Evolutionary conservation across 2,888 invertebrate genomes (phyloP), one percentile per base, ranked within the genome.

Genomic region (Drosophila gaucha): DNA sequence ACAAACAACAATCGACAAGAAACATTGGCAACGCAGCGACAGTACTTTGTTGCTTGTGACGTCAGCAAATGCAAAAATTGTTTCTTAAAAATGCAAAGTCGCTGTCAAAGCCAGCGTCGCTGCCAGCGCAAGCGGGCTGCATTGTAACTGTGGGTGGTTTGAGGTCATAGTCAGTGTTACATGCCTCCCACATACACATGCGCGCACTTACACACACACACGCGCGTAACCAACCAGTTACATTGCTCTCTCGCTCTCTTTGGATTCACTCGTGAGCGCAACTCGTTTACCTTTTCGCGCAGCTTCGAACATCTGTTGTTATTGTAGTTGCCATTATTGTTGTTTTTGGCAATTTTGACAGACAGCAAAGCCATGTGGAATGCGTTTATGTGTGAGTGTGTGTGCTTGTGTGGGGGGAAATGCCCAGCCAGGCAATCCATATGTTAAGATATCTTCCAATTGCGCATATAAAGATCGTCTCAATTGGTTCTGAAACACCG

Each of bases 251-350:
- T 39, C 54, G 60, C 63, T 57, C 67, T 62, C 46, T 75, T 80
- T 28, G 63, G 18, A 20, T 35, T 35, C 59, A 65, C 54, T 67
- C 62, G 67, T 54, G 74, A 82, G 80, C 69, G 54, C 76, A 83
- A 83, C 86, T 80, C 86, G 82, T 86, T 83, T 86, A 80, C 80
- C 84, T 86, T 85, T 82, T 77, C 71, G 69, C 72, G 73, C 65
- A 62, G 67, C 66, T 73, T 50, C 43, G 68, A 80, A 73, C 85
- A 84, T 82, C 85, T 85, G 85, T 83, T 85, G 74, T 54, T 78
- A 58, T 76, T 82, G 67, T 78, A 67, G 47, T 62, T 65, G 59
- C 38, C 39, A 44, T 54, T 71, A 46, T 80, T 70, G 73, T 70
- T 77, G 67, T 68, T 80, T 77, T 68, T 68, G 77, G 78, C 74